A percentile compares a stretch with the other conserved stretches of the same genome.
Conservation (phyloP, 2,888 invertebrate species). For the Epirrhoe alternata region DNA sequence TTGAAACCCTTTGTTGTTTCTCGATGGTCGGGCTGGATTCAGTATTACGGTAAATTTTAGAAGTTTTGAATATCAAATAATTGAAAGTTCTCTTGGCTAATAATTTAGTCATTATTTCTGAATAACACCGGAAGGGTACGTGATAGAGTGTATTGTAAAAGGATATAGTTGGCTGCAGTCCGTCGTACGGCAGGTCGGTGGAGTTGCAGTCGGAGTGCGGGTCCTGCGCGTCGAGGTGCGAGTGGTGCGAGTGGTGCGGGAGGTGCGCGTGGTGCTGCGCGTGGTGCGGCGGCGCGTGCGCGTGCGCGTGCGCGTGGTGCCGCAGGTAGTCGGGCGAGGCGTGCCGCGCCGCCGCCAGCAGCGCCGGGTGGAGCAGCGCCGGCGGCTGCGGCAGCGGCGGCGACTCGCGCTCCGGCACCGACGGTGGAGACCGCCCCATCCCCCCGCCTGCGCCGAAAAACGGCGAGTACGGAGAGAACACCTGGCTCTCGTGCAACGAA, state of each 20-base stretch:
- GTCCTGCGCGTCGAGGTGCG: constrained; percentile 91
- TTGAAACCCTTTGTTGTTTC: neutral
- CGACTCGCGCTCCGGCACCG: constrained; percentile 90
- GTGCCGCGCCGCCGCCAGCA: constrained; percentile 93
- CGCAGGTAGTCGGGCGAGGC: constrained; percentile 92
- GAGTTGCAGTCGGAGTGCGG: constrained; percentile 94
- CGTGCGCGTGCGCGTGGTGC: constrained; percentile 87
- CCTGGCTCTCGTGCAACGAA: constrained; percentile 96
- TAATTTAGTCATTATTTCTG: neutral
- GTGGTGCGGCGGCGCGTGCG: constrained; percentile 86
- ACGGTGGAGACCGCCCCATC: constrained; percentile 85
- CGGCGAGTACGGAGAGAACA: constrained; percentile 96
- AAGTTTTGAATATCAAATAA: too few species aligned
- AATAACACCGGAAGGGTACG: neutral
- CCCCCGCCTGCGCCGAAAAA: constrained; percentile 90
- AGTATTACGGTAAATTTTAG: too few species aligned
- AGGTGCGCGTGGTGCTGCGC: constrained; percentile 86
- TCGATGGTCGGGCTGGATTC: too few species aligned
- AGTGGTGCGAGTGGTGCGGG: constrained; percentile 89
- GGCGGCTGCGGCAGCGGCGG: constrained; percentile 94
- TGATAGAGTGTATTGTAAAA: constrained; percentile 87
- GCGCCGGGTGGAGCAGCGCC: constrained; percentile 93
- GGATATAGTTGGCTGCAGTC: constrained; percentile 98
- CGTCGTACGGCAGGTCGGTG: constrained; percentile 95
- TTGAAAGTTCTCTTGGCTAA: neutral